Evolutionary conservation across 1,140 invertebrate genomes (phyloP), one percentile per base, ranked within the genome.

Genomic region (Copidosoma floridanum): DNA sequence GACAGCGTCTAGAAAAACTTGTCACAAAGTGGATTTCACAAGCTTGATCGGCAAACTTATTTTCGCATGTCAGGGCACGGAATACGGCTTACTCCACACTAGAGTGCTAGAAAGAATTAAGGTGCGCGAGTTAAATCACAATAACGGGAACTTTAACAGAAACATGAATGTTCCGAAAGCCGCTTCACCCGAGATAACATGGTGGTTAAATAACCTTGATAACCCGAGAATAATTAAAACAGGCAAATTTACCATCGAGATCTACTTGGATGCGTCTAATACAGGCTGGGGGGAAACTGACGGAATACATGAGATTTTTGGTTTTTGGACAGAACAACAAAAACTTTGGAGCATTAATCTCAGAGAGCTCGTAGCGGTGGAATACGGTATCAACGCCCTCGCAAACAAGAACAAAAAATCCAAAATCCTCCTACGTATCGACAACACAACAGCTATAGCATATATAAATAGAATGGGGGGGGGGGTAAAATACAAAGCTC

Each of bases 281-380:
- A 41, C 54, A 20, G 62, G 62, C 18, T 67, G 59, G 59, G 58
- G 59, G 1, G 62, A 37, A 16, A 24, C 27, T n/a, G 12, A 56
- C n/a, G 56, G 51, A 18, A 26, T 21, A 11, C 46, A 43, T 12
- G 8, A 35, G 11, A 14, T 52, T 11, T 56, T 35, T 29, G 65
- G 59, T 37, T 53, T 57, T 56, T 59, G 65, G 58, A 43, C 29
- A n/a, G 18, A 37, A 2, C 8, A 41, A 41, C 20, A 58, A 21
- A 32, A 27, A 32, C 35, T 37, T 21, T 14, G 71, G 53, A 41
- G 74, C 57, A 76, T 75, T 26, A 75, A 76, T 64, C 73, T 68
- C 50, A 65, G 73, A 57, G 72, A 76, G 11, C 10, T 51, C 1
- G 18, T 37, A 37, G 32, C 14, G 8, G 27, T 51, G 12, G 37